A percentile compares a stretch with the other conserved stretches of the same genome.
Evolutionary conservation across 2,113 vertebrate genomes (phyloP).

Genomic region (Balaeniceps rex): DNA sequence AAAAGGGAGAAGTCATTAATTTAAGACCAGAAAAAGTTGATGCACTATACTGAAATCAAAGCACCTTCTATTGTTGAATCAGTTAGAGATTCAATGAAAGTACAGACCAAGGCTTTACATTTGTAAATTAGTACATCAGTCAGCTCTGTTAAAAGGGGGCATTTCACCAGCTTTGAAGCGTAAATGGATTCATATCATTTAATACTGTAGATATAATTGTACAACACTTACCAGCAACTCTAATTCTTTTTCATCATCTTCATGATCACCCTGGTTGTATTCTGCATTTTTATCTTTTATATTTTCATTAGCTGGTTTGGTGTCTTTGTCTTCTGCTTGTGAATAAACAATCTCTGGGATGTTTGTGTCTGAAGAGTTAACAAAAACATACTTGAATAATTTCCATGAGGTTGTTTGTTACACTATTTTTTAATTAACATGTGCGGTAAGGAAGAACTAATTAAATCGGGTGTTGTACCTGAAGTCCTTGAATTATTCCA

Average conservation of each 20-base stretch:
- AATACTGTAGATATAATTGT: slow-evolving; percentile 64
- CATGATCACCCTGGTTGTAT: slow-evolving; percentile 45
- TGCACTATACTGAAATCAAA: slow-evolving; percentile 61
- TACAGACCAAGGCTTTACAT: slow-evolving; percentile 45
- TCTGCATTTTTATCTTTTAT: slow-evolving; percentile 55
- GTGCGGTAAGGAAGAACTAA: slow-evolving; percentile 42
- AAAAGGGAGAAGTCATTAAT: slow-evolving; percentile 66
- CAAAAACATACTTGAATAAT: slow-evolving; percentile 26
- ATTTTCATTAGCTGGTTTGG: slow-evolving; percentile 47
- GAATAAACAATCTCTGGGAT: slow-evolving; percentile 75
- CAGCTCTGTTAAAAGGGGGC: slow-evolving; percentile 56
- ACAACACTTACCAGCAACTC: slow-evolving; percentile 77
- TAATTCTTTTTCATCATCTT: slow-evolving; percentile 74
- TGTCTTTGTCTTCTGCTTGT: slow-evolving; percentile 60
- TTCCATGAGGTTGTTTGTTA: not conserved
- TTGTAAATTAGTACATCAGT: slow-evolving; percentile 70
- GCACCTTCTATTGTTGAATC: slow-evolving; percentile 63
- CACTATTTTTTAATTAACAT: slow-evolving; percentile 25
- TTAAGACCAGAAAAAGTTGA: slow-evolving; percentile 62
- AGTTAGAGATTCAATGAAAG: slow-evolving; percentile 45
- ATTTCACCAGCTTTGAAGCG: slow-evolving; percentile 62
- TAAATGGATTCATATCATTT: slow-evolving; percentile 65
- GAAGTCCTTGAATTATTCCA: slow-evolving; percentile 66
- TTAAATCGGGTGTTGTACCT: slow-evolving; percentile 57
- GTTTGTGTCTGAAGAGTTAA: slow-evolving; percentile 67